phyloP scores from a whole-genome alignment of 2,888 invertebrate genomes.

The Apoda limacodes region DNA sequence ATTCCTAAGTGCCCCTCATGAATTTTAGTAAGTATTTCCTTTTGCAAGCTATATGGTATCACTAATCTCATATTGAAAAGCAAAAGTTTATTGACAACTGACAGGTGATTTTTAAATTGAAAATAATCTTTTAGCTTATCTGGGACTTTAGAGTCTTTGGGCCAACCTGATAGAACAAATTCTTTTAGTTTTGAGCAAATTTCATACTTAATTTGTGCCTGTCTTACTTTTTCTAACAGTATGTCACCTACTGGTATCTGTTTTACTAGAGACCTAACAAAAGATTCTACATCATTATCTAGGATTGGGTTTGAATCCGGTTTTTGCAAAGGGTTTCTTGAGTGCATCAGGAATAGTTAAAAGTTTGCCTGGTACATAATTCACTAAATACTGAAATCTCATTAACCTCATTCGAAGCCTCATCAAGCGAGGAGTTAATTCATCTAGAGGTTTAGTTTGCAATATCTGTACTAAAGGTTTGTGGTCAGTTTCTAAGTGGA shows the following conservation, averaged over 20 bases:
- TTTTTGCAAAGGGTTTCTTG: conserved; percentile 3
- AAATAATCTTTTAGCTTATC: conserved; percentile 2
- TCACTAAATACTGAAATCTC: conserved; percentile 17
- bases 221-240: conserved; percentile 2
- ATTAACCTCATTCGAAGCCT: conserved; percentile 18
- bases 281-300: too few relatives aligned
- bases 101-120: conserved; percentile 5
- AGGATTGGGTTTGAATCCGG: background rate
- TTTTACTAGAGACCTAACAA: background rate
- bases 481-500: too few relatives aligned
- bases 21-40: conserved; percentile 4
- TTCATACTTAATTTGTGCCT: conserved; percentile 1
- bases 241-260: background rate
- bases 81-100: conserved; percentile 1
- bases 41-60: conserved; percentile 4
- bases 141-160: background rate
- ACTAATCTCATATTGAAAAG: too few relatives aligned
- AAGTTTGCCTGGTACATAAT: conserved; percentile 19
- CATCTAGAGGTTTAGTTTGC: too few relatives aligned
- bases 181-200: background rate
- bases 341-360: conserved; percentile 18
- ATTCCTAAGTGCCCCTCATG: conserved; percentile 11
- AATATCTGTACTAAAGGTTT: too few relatives aligned
- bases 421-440: too few relatives aligned
- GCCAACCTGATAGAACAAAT: conserved; percentile 1